Evolutionary conservation across 2,888 invertebrate species (phyloP).

Genomic region (Drosophila lacicola): DNA sequence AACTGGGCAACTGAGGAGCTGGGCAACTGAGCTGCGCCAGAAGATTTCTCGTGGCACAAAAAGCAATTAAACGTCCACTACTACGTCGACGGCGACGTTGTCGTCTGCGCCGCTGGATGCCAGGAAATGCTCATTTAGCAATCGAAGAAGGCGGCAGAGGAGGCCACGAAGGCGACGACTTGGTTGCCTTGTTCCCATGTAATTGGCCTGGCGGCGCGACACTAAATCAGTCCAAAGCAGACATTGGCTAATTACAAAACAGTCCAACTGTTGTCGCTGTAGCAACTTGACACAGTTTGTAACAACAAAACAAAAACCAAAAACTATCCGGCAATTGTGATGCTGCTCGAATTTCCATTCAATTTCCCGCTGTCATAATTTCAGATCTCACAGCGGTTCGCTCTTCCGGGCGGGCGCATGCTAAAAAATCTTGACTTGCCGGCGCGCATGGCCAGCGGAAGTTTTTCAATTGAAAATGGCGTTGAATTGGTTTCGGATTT

Average conservation of each 20-base stretch:
- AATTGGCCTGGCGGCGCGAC: constrained; percentile 73
- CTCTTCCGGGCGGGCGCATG: constrained; percentile 57
- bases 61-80: constrained; percentile 85
- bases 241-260: constrained; percentile 63
- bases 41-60: constrained; percentile 74
- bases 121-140: constrained; percentile 85
- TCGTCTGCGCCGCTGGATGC: constrained; percentile 84
- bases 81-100: constrained; percentile 74
- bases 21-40: constrained; percentile 38
- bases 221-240: constrained; percentile 78
- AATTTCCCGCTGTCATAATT: constrained; percentile 54
- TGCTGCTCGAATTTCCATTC: constrained; percentile 66
- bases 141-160: constrained; percentile 39
- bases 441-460: constrained; percentile 57
- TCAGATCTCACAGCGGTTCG: neutral
- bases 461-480: constrained; percentile 75
- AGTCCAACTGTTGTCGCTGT: constrained; percentile 23
- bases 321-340: constrained; percentile 53
- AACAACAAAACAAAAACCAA: constrained; percentile 19
- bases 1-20: constrained; percentile 34
- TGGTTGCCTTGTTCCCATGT: constrained; percentile 55
- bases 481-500: constrained; percentile 73
- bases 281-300: constrained; percentile 75
- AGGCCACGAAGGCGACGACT: constrained; percentile 13
- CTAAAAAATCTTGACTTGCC: constrained; percentile 53